Evolutionary conservation across 2,888 invertebrate species (phyloP), one percentile per base, ranked within the genome.

Genomic region (Tanytarsus gracilentus): DNA sequence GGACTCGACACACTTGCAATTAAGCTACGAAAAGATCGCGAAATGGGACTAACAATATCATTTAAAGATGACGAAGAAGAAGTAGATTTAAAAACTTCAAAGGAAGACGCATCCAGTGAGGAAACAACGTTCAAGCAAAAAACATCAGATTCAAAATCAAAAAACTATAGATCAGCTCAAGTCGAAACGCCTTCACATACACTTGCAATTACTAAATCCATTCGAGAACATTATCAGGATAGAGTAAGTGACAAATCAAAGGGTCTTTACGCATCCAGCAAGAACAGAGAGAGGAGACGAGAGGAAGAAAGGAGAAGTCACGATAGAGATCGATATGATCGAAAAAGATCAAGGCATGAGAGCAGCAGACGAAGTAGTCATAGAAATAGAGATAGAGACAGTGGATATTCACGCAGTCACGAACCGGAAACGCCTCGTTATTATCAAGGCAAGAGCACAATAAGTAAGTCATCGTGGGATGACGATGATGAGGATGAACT

Each of bases 181-280:
- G 86, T 86, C 67, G 96, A 97, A 75, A 96, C 96, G 0, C 97
- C 97, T 0, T 89, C 95, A 0, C 85, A 96, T 68, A 93, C 95
- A 0, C 96, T 95, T 4, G 96, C 96, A 4, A 86, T 96, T 21
- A 88, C 88, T 26, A 82, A 83, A 61, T 83, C 84, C 69, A 90
- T 88, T 0, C 72, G 77, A 61, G 83, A 86, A 67, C 77, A 86
- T 63, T 75, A 83, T 49, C 76, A 79, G 63, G 77, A 75, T 69
- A 79, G 72, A 66, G 64, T 65, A 0, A 66, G 66, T 25, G 68
- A 70, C n/a, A 69, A 68, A 69, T 82, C 84, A 64, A 81, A 86
- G 68, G 87, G 86, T 25, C 81, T 88, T 0, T 83, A 83, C 69
- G 79, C 84, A 49, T 83, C 85, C 0, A 82, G 85, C 21, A 77